A percentile compares a stretch with the other conserved stretches of the same genome.
Conservation (phyloP, 2,888 invertebrate genomes). For the Helleia helle region DNA sequence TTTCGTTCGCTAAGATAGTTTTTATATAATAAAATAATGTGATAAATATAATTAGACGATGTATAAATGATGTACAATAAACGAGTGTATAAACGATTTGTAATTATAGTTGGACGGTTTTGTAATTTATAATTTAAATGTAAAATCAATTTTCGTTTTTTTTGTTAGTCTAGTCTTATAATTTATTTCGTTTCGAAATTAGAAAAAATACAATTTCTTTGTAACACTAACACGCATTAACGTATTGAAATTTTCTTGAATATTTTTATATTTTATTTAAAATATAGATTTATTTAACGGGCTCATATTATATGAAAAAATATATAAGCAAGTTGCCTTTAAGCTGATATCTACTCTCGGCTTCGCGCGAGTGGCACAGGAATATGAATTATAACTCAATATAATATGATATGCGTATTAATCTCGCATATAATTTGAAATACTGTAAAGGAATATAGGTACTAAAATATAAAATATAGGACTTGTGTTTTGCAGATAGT, state of each 20-base stretch:
- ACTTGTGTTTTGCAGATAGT: no score
- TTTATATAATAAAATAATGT: conserved; percentile 43
- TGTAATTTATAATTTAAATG: conserved; percentile 33
- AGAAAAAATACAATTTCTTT: conserved; percentile 13
- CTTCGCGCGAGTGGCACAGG: conserved; percentile 3
- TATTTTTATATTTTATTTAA: conserved; percentile 16
- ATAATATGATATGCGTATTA: background rate
- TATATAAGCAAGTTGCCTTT: conserved; percentile 41
- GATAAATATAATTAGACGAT: conserved; percentile 48
- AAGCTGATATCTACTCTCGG: conserved; percentile 34
- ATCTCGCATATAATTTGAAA: no score
- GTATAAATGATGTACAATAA: conserved; percentile 37
- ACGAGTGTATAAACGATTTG: conserved; percentile 37
- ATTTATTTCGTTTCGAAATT: conserved; percentile 10
- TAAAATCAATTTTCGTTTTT: conserved; percentile 11
- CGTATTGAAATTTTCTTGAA: conserved; percentile 10
- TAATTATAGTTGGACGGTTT: conserved; percentile 40
- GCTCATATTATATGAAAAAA: background rate
- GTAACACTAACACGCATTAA: no score
- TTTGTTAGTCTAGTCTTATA: conserved; percentile 16
- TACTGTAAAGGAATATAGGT: background rate
- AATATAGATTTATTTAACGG: conserved; percentile 1
- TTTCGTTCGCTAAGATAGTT: conserved; percentile 39
- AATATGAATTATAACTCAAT: background rate
- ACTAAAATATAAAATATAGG: no score